A percentile compares a stretch with the other conserved stretches of the same genome.
phyloP scores from a whole-genome alignment of 92 coral and sea anemone species.

The Hydrozoanthus gracilis region DNA sequence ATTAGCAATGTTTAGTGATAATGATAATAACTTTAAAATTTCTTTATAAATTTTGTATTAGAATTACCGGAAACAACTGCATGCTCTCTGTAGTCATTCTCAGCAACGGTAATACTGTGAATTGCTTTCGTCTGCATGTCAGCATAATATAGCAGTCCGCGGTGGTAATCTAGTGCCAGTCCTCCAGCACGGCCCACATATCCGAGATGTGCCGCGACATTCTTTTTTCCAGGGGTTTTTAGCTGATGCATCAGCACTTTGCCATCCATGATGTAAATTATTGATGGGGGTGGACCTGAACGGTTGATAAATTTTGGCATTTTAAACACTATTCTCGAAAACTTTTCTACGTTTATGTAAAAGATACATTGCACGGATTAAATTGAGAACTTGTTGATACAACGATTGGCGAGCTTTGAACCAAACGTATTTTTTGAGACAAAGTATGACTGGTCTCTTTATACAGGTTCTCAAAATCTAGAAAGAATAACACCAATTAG shows the following conservation, averaged over 20 bases:
- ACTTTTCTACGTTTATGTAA: too few species aligned
- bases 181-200: slow-evolving; percentile 41
- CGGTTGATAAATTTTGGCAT: neutral
- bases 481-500: too few species aligned
- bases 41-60: neutral
- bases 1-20: neutral
- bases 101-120: slow-evolving; percentile 6
- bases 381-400: too few species aligned
- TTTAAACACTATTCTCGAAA: too few species aligned
- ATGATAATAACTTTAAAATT: neutral
- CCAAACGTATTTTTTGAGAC: too few species aligned
- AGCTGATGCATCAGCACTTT: slow-evolving; percentile 16
- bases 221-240: neutral
- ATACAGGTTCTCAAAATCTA: too few species aligned
- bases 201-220: neutral
- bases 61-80: slow-evolving; percentile 23
- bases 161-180: slow-evolving; percentile 20
- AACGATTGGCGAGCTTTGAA: too few species aligned
- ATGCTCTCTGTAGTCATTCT: slow-evolving; percentile 14
- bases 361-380: too few species aligned
- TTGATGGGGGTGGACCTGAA: slow-evolving; percentile 14
- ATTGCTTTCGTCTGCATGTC: slow-evolving; percentile 34
- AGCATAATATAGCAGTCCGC: slow-evolving; percentile 24
- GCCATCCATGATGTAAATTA: slow-evolving; percentile 13
- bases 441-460: too few species aligned